These are phyloP conservation scores for Clangula hyemalis DNA, from an alignment of 2,797 vertebrate genomes.

Conservation along the genomic window DNA sequence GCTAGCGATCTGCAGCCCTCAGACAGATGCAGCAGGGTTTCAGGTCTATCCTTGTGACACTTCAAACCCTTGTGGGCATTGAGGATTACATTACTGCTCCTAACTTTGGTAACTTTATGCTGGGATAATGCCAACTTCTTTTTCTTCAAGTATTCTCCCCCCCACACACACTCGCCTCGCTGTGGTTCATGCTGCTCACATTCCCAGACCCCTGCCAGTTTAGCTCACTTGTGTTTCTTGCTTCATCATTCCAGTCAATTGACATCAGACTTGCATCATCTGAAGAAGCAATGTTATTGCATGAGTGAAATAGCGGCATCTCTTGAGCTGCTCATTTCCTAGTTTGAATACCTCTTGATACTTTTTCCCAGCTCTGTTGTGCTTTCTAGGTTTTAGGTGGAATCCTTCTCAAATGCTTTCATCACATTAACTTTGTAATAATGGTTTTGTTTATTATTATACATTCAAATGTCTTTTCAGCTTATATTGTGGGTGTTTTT, in stretches of 20 bases:
- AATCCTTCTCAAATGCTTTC: constrained; percentile 15
- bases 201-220: background rate
- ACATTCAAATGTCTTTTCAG: background rate
- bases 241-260: background rate
- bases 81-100: background rate
- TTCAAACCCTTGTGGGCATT: background rate
- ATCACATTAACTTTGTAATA: background rate
- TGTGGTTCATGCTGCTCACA: background rate
- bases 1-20: background rate
- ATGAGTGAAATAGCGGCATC: background rate
- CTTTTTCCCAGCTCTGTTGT: background rate
- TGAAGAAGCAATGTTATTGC: background rate
- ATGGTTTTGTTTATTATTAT: background rate
- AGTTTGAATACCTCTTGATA: background rate
- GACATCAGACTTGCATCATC: background rate
- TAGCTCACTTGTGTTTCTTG: background rate
- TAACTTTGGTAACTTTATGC: background rate
- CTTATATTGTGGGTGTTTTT: background rate
- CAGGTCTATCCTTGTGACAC: background rate
- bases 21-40: background rate
- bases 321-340: background rate
- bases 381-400: constrained; percentile 7
- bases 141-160: background rate
- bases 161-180: background rate
- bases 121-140: background rate